phyloP scores from a whole-genome alignment of 2,888 invertebrate genomes.

The Venustoraphidia nigricollis region DNA sequence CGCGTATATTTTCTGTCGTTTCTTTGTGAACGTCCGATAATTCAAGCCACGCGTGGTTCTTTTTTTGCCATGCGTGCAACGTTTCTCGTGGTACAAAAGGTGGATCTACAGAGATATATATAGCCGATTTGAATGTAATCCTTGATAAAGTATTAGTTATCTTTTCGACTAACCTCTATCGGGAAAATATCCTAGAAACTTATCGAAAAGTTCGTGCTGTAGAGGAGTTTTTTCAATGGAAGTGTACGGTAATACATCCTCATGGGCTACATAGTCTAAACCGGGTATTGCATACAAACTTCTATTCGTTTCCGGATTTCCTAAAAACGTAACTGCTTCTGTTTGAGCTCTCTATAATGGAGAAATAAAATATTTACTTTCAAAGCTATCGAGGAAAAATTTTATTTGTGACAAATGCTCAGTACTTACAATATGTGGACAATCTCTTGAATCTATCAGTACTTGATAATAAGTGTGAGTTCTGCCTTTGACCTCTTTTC shows the following conservation, averaged over 20 bases:
- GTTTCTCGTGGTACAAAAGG: slow-evolving; percentile 82
- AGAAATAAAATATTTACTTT: slow-evolving; percentile 4
- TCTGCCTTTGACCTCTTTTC: slow-evolving; percentile 78
- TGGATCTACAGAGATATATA: slow-evolving; percentile 40
- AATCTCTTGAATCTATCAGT: slow-evolving; percentile 91
- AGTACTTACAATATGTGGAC: slow-evolving; percentile 80
- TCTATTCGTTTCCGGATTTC: slow-evolving; percentile 88
- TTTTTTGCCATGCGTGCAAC: slow-evolving; percentile 88
- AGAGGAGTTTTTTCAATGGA: slow-evolving; percentile 78
- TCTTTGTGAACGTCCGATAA: slow-evolving; percentile 93
- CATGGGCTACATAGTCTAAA: slow-evolving; percentile 94
- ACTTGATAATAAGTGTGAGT: slow-evolving; percentile 96
- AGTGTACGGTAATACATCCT: slow-evolving; percentile 90
- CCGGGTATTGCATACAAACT: slow-evolving; percentile 95
- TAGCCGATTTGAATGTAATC: neutral
- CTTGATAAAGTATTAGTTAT: neutral
- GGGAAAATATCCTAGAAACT: slow-evolving; percentile 70
- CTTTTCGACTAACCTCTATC: slow-evolving; percentile 44
- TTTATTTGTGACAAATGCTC: too few relatives aligned
- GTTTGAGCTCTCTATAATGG: slow-evolving; percentile 80
- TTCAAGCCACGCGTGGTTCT: slow-evolving; percentile 94
- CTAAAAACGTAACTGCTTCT: slow-evolving; percentile 92
- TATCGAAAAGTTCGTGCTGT: slow-evolving; percentile 92
- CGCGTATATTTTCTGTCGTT: slow-evolving; percentile 88
- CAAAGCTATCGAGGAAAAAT: neutral